These are phyloP conservation scores for Pterocles orientalis DNA, from an alignment of 2,113 vertebrate species.

Conservation along the genomic window DNA sequence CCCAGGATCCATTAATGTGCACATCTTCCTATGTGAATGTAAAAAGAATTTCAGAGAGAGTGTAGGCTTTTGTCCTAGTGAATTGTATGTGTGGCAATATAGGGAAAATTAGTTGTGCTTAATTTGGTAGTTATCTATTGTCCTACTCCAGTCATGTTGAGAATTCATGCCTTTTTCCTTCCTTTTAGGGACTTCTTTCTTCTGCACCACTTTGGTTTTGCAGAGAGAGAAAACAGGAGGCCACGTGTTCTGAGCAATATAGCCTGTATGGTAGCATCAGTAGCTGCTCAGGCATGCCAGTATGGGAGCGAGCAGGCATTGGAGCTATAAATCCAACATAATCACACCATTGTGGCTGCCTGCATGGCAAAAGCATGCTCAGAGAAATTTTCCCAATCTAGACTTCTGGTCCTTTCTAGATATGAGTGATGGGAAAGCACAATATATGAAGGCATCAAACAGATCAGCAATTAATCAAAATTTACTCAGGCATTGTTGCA, in stretches of 20 bases:
- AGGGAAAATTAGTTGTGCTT: conserved; percentile 38
- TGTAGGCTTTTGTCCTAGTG: conserved; percentile 42
- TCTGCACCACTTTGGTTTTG: background rate
- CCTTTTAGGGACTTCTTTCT: conserved; percentile 15
- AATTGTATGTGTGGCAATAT: conserved; percentile 30
- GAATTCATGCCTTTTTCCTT: background rate
- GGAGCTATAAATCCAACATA: background rate
- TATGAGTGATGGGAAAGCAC: background rate
- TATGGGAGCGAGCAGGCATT: background rate
- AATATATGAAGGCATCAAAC: background rate
- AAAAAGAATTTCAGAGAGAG: conserved; percentile 49
- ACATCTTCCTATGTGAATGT: conserved; percentile 6
- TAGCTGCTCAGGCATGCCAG: background rate
- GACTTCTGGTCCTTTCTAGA: background rate
- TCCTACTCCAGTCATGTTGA: background rate
- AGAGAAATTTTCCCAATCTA: background rate
- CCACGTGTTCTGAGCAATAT: background rate
- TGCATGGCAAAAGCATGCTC: background rate
- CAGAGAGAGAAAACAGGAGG: background rate
- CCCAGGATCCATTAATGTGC: background rate
- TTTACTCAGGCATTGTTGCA: background rate
- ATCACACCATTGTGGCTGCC: background rate
- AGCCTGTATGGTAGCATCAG: background rate
- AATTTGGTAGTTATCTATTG: conserved; percentile 33
- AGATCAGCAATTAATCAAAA: background rate